Conservation (phyloP, 2,797 vertebrate species). For the Tragopan temminckii region DNA sequence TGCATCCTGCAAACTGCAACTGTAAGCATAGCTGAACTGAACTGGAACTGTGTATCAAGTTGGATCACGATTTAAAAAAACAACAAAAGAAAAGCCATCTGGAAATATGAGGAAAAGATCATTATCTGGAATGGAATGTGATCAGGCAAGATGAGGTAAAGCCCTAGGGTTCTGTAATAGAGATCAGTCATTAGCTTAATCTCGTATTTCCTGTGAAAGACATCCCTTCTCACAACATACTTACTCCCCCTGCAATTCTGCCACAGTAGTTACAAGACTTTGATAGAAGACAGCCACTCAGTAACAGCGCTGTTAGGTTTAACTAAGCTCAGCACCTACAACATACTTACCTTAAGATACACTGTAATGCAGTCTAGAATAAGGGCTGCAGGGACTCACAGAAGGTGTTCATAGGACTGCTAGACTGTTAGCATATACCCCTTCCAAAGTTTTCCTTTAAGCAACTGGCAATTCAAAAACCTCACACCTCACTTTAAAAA, state of each 20-base stretch:
- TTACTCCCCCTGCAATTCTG: neutral
- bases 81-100: neutral
- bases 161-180: neutral
- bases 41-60: neutral
- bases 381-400: neutral
- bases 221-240: neutral
- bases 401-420: neutral
- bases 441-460: neutral
- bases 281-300: neutral
- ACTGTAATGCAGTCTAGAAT: neutral
- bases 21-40: neutral
- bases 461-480: neutral
- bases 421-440: neutral
- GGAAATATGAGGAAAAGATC: neutral
- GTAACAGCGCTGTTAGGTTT: neutral
- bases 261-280: neutral
- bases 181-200: neutral
- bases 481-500: neutral
- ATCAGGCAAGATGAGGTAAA: neutral
- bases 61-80: neutral
- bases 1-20: neutral
- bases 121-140: neutral
- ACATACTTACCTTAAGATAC: neutral
- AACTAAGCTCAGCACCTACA: neutral
- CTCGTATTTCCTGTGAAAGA: neutral